These are phyloP conservation scores for Habrosyne pyritoides DNA, from an alignment of 2,888 invertebrate genomes.

Conservation along the genomic window DNA sequence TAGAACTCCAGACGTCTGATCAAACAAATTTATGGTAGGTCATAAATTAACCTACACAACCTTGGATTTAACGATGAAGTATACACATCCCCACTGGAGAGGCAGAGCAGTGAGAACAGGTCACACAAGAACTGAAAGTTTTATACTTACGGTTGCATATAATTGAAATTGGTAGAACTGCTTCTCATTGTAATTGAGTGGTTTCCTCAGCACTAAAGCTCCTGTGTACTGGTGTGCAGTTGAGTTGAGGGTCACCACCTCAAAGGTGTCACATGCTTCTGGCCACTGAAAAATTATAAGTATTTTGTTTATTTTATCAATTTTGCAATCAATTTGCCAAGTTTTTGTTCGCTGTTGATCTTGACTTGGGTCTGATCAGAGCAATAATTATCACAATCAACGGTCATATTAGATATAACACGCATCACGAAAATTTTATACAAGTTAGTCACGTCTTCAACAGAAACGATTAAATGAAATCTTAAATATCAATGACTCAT, in stretches of 20 bases:
- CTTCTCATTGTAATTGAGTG: slow-evolving; percentile 90
- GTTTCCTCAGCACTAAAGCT: slow-evolving; percentile 86
- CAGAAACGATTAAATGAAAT: neutral
- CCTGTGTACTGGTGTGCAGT: slow-evolving; percentile 89
- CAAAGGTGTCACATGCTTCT: slow-evolving; percentile 88
- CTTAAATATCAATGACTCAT: neutral
- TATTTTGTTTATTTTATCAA: neutral
- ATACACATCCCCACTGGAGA: too few species aligned
- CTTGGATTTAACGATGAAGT: too few species aligned
- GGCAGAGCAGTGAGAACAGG: too few species aligned
- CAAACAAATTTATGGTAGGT: too few species aligned
- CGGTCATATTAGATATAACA: too few species aligned
- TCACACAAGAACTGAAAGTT: too few species aligned
- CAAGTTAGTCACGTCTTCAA: neutral
- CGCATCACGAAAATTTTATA: neutral
- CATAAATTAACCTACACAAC: too few species aligned
- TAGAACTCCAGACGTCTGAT: too few species aligned
- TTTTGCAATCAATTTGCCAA: neutral
- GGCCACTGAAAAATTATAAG: slow-evolving; percentile 82
- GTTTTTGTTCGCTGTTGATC: too few species aligned
- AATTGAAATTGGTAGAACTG: slow-evolving; percentile 91
- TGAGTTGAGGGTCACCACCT: slow-evolving; percentile 84
- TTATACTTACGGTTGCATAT: slow-evolving; percentile 87
- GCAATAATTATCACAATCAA: too few species aligned
- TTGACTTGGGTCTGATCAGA: too few species aligned